Evolutionary conservation across 2,113 vertebrate species (phyloP).

Genomic region (Numenius arquata): DNA sequence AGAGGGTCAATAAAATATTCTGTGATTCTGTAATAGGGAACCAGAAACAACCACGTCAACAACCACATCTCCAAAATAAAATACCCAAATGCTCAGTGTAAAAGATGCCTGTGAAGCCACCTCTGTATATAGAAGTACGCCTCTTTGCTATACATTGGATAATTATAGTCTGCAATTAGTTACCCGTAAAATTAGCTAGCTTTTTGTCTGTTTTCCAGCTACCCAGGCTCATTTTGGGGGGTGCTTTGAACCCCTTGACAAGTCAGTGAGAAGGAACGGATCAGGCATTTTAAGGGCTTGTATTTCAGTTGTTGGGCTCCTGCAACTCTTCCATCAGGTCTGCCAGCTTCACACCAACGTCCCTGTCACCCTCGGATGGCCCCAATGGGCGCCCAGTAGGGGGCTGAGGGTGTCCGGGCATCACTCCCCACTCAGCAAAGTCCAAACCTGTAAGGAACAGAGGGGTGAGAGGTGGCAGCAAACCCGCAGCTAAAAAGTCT

Average conservation of each 20-base stretch:
- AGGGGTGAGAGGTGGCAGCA: background rate
- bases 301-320: background rate
- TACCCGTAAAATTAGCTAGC: background rate
- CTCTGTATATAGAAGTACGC: background rate
- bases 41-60: background rate
- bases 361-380: too few species aligned
- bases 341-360: background rate
- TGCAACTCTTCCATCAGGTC: accelerated
- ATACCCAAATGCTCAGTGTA: accelerated
- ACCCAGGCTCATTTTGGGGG: background rate
- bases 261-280: too few species aligned
- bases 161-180: background rate
- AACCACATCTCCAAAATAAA: background rate
- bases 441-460: background rate
- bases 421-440: background rate
- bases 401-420: too few species aligned
- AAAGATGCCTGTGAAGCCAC: background rate
- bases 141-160: accelerated
- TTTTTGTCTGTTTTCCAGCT: background rate
- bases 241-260: background rate
- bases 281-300: background rate
- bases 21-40: too few species aligned
- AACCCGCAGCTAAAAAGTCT: background rate
- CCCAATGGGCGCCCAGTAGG: too few species aligned
- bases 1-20: too few species aligned